phyloP scores from a whole-genome alignment of 2,888 invertebrate species.

The Cryptosula pallasiana region DNA sequence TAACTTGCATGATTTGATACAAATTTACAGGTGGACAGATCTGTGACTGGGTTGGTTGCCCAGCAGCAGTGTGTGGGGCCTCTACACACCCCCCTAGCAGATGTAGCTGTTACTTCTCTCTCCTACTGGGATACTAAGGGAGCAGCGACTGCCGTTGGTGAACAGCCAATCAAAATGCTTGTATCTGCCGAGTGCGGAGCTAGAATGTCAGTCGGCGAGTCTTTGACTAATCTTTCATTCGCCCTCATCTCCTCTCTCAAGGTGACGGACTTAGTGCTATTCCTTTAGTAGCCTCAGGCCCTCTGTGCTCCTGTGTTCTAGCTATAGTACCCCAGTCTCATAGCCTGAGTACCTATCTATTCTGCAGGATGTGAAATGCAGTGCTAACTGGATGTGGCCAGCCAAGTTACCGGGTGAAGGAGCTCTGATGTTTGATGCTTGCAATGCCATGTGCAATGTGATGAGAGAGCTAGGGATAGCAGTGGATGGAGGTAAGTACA shows the following conservation, averaged over 20 bases:
- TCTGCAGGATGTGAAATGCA: conserved; percentile 86
- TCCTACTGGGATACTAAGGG: conserved; percentile 78
- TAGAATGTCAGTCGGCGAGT: conserved; percentile 88
- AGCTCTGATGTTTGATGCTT: conserved; percentile 78
- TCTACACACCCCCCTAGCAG: conserved; percentile 88
- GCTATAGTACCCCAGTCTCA: neutral
- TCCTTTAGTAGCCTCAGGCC: too few species aligned
- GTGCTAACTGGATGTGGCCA: conserved; percentile 99
- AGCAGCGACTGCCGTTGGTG: conserved; percentile 90
- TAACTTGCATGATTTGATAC: too few species aligned
- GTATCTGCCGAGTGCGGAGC: conserved; percentile 80
- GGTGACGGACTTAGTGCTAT: too few species aligned
- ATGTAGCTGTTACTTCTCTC: conserved; percentile 79
- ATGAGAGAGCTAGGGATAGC: conserved; percentile 80
- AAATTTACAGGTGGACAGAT: conserved; percentile 59
- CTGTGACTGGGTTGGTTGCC: conserved; percentile 88
- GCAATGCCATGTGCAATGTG: conserved; percentile 76
- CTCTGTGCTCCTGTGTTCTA: too few species aligned
- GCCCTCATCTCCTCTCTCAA: conserved; percentile 58
- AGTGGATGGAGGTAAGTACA: conserved; percentile 73
- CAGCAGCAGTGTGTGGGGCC: conserved; percentile 99
- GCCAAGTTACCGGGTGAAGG: conserved; percentile 92
- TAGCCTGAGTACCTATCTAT: neutral
- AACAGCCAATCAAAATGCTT: conserved; percentile 90
- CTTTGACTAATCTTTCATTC: conserved; percentile 83